Percentiles rank a stretch among this genome's conserved stretches.
Conservation (phyloP, 2,797 vertebrate genomes). For the Odontamblyopus lacepedii region DNA sequence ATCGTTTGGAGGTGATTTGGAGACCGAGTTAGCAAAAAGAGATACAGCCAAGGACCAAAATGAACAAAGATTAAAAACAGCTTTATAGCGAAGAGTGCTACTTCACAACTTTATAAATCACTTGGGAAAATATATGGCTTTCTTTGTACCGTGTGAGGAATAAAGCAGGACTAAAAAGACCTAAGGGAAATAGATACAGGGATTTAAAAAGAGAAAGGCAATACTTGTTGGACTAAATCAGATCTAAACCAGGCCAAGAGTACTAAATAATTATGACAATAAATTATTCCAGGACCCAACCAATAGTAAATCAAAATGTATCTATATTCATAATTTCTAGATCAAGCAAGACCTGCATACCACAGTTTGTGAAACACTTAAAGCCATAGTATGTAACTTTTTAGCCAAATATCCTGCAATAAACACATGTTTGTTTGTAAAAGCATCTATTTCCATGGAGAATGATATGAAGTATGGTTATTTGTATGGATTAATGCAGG, state of each 20-base stretch:
- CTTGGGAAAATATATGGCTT: neutral
- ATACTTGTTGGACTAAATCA: neutral
- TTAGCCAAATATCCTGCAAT: too few relatives aligned
- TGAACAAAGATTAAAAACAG: neutral
- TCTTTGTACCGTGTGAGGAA: neutral
- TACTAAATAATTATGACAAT: too few relatives aligned
- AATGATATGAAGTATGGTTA: too few relatives aligned
- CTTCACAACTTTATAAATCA: conserved; percentile 4
- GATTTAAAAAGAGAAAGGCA: neutral
- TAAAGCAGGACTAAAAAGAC: neutral
- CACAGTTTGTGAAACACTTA: neutral
- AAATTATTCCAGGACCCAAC: neutral
- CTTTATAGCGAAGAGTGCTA: neutral
- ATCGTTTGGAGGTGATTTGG: conserved; percentile 30
- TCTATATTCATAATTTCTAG: neutral
- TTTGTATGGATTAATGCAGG: too few relatives aligned
- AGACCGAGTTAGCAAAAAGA: conserved; percentile 10
- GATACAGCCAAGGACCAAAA: conserved; percentile 22
- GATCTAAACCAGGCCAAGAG: neutral
- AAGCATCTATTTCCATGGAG: too few relatives aligned
- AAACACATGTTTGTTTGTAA: too few relatives aligned
- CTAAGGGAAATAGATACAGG: neutral
- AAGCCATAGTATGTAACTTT: too few relatives aligned
- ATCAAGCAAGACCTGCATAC: neutral
- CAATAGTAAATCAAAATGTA: neutral